These are phyloP conservation scores for Atta cephalotes DNA, from an alignment of 1,140 invertebrate species.

Conservation along the genomic window DNA sequence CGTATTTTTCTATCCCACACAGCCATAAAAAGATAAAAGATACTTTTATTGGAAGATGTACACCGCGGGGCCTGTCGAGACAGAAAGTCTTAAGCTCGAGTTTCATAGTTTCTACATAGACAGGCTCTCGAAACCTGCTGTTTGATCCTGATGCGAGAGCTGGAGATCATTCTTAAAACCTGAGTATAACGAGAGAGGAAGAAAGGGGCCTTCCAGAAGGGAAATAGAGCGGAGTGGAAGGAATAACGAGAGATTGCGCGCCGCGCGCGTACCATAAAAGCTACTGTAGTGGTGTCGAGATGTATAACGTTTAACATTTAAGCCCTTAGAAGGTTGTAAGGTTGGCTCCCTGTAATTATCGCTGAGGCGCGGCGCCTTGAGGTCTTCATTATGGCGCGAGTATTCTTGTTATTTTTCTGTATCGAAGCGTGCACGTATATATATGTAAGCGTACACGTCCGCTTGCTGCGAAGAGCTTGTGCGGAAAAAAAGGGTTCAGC, in stretches of 20 bases:
- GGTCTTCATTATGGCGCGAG: constrained; percentile 85
- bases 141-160: not conserved
- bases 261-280: constrained; percentile 81
- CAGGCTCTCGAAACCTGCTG: constrained; percentile 3
- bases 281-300: constrained; percentile 83
- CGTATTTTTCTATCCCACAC: not conserved
- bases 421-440: constrained; percentile 70
- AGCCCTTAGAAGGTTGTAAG: constrained; percentile 87
- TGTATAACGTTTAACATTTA: constrained; percentile 86
- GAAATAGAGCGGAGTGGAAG: constrained; percentile 59
- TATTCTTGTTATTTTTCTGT: constrained; percentile 86
- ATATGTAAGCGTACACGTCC: constrained; percentile 11
- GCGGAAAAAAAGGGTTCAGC: constrained; percentile 68
- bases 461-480: constrained; percentile 39
- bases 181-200: not conserved
- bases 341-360: constrained; percentile 87
- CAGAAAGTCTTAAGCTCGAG: not conserved
- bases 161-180: constrained; percentile 16
- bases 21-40: not conserved
- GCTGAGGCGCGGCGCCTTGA: constrained; percentile 86
- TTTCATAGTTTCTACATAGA: constrained; percentile 2
- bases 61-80: not conserved
- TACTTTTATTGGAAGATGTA: not conserved
- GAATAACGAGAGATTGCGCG: constrained; percentile 56
- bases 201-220: not conserved